Evolutionary conservation across 2,888 invertebrate species (phyloP).

Genomic region (Acanthococcus lagerstroemiae): DNA sequence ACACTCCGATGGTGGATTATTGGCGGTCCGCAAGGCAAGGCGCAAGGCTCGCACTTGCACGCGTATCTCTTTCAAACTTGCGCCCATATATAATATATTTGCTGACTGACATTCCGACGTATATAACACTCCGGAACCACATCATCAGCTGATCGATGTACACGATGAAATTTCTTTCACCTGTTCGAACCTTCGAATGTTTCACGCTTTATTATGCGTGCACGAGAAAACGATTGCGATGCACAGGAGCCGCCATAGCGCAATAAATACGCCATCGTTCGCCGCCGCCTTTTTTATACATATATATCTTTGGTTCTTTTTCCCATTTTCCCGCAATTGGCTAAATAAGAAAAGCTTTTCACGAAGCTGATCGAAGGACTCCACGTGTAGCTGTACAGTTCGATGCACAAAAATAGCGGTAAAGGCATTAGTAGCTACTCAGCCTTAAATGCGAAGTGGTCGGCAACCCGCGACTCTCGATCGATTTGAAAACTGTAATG

Average conservation of each 20-base stretch:
- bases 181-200: neutral
- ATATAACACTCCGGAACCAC: neutral
- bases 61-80: neutral
- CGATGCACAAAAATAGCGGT: too few relatives aligned
- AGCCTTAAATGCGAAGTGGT: too few relatives aligned
- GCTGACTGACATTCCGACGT: conserved; percentile 11
- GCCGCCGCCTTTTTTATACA: too few relatives aligned
- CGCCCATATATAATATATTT: neutral
- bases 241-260: neutral
- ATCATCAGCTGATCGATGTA: conserved; percentile 10
- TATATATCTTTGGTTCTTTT: too few relatives aligned
- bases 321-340: too few relatives aligned
- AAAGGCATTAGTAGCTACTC: too few relatives aligned
- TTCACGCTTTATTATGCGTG: neutral
- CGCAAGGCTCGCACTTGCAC: neutral
- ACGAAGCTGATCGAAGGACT: too few relatives aligned
- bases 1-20: conserved; percentile 16
- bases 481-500: too few relatives aligned
- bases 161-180: neutral
- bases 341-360: too few relatives aligned
- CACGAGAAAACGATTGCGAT: neutral
- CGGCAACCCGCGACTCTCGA: too few relatives aligned
- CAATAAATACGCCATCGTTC: too few relatives aligned
- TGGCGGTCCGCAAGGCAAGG: conserved; percentile 4
- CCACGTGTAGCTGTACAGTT: too few relatives aligned